Conservation (phyloP, 2,888 invertebrate species). For the Trichogramma evanescens region DNA sequence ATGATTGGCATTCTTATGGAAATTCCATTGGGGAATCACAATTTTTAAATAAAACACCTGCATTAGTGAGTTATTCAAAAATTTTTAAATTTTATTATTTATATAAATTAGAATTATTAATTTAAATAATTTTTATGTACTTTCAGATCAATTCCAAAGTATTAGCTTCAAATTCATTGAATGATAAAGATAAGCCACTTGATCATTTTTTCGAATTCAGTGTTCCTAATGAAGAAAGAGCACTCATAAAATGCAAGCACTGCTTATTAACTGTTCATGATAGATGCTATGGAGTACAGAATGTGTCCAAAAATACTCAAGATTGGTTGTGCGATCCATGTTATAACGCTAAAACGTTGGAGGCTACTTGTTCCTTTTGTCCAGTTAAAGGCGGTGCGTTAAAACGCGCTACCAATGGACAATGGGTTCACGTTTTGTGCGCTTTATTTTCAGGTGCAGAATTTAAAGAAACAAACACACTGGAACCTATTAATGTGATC, state of each 20-base stretch:
- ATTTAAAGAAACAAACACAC: constrained; percentile 49
- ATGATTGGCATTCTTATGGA: constrained; percentile 36
- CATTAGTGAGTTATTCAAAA: background rate
- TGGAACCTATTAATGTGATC: constrained; percentile 43
- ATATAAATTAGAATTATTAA: background rate
- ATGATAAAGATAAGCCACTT: constrained; percentile 32
- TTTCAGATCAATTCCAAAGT: constrained; percentile 28
- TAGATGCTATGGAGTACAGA: constrained; percentile 47
- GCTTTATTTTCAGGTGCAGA: constrained; percentile 58
- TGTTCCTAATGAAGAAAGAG: constrained; percentile 33
- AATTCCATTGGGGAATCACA: too few species aligned
- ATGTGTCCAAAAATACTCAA: constrained; percentile 36
- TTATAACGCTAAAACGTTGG: constrained; percentile 38
- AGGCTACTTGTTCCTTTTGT: constrained; percentile 52
- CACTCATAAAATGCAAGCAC: constrained; percentile 51
- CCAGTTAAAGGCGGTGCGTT: constrained; percentile 57
- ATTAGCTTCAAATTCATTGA: constrained; percentile 45
- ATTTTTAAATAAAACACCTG: too few species aligned
- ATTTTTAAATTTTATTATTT: background rate
- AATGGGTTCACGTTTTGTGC: constrained; percentile 63
- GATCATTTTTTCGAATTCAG: too few species aligned
- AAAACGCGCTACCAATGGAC: constrained; percentile 56
- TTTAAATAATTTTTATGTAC: constrained; percentile 30
- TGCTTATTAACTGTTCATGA: constrained; percentile 57
- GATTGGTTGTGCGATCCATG: constrained; percentile 49